A percentile compares a stretch with the other conserved stretches of the same genome.
These are phyloP conservation scores for Ypsolopha sequella DNA, from an alignment of 2,888 invertebrate genomes.

Conservation along the genomic window DNA sequence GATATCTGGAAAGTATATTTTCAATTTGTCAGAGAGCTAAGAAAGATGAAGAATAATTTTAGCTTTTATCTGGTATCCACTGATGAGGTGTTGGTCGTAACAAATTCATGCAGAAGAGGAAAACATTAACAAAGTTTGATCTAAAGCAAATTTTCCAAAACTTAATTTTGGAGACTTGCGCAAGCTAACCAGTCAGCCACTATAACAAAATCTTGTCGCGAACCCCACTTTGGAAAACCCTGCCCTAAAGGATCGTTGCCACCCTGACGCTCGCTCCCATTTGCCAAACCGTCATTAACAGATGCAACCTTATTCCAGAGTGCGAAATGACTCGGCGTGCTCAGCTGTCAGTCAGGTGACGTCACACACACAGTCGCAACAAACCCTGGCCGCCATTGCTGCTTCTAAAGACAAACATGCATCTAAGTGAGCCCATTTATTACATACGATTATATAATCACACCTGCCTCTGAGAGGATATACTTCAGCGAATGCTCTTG, in stretches of 20 bases:
- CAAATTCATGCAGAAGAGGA: not conserved
- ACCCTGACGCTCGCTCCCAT: too few species aligned
- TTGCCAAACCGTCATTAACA: too few species aligned
- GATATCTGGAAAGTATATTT: not conserved
- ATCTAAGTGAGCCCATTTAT: conserved; percentile 21
- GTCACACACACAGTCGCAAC: conserved; percentile 17
- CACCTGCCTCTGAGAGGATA: too few species aligned
- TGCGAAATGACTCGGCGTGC: conserved; percentile 61
- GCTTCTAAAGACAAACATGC: conserved; percentile 31
- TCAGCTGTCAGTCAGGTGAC: conserved; percentile 46
- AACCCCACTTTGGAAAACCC: too few species aligned
- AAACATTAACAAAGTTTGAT: not conserved
- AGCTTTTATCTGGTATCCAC: not conserved
- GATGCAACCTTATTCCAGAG: conserved; percentile 14
- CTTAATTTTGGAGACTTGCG: too few species aligned
- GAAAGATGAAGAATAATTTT: not conserved
- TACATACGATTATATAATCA: conserved; percentile 11
- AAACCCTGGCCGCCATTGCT: too few species aligned
- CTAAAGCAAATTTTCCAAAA: not conserved
- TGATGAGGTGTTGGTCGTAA: not conserved
- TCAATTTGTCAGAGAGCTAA: not conserved
- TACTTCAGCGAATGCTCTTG: too few species aligned
- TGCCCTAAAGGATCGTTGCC: too few species aligned
- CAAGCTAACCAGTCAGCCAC: too few species aligned
- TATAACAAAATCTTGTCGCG: too few species aligned